A percentile compares a stretch with the other conserved stretches of the same genome.
phyloP scores from a whole-genome alignment of 1,140 invertebrate genomes.

The Phymastichus coffea region DNA sequence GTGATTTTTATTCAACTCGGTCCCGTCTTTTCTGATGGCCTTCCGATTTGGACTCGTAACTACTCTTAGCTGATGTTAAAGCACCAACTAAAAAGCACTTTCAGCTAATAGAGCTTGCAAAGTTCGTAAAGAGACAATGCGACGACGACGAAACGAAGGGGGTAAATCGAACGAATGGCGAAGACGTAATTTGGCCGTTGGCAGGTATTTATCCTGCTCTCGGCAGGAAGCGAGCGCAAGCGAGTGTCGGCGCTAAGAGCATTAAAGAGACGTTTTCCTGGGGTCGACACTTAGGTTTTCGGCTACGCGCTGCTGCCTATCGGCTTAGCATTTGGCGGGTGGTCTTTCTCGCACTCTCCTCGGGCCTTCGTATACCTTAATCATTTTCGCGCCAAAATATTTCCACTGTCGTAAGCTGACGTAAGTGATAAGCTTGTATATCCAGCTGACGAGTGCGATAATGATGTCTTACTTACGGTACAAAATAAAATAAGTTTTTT shows the following conservation, averaged over 20 bases:
- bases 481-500: too few relatives aligned
- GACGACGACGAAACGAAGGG: too few relatives aligned
- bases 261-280: constrained; percentile 57
- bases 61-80: too few relatives aligned
- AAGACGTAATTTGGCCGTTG: constrained; percentile 49
- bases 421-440: too few relatives aligned
- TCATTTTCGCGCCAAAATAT: background rate
- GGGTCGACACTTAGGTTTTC: constrained; percentile 54
- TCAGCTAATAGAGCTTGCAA: too few relatives aligned
- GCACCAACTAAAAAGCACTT: too few relatives aligned
- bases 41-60: too few relatives aligned
- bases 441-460: constrained; percentile 3
- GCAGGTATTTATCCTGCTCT: constrained; percentile 46
- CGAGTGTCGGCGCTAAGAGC: constrained; percentile 52
- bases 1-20: too few relatives aligned
- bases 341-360: background rate
- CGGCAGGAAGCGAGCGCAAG: constrained; percentile 42
- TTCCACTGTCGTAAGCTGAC: too few relatives aligned
- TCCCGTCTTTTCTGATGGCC: too few relatives aligned
- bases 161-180: constrained; percentile 17
- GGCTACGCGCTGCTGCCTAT: constrained; percentile 41
- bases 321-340: constrained; percentile 48
- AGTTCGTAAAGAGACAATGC: too few relatives aligned
- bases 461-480: too few relatives aligned
- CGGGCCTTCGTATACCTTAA: constrained; percentile 15